These are phyloP conservation scores for Onychostruthus taczanowskii DNA, from an alignment of 2,113 vertebrate genomes.

Conservation along the genomic window DNA sequence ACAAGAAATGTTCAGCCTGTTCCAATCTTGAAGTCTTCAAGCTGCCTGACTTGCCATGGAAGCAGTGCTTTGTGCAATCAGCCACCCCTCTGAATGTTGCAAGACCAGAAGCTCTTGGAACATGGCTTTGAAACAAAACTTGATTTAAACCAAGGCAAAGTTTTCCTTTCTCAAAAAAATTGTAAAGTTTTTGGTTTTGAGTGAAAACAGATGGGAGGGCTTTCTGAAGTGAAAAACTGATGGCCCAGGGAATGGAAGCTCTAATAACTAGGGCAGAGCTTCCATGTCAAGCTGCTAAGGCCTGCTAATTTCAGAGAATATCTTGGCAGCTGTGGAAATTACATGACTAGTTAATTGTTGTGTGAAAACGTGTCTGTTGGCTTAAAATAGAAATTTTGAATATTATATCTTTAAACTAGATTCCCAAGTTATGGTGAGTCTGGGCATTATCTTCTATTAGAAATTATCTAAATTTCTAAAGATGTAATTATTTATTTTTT, in stretches of 20 bases:
- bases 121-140: not conserved
- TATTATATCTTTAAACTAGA: not conserved
- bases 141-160: not conserved
- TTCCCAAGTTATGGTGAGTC: not conserved
- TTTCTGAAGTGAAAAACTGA: not conserved
- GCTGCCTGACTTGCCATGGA: not conserved
- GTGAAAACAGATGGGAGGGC: not conserved
- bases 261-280: not conserved
- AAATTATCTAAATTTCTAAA: not conserved
- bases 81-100: not conserved
- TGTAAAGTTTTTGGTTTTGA: not conserved
- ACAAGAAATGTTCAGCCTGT: not conserved
- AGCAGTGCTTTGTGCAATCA: not conserved
- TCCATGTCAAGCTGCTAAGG: not conserved
- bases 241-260: not conserved
- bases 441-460: not conserved
- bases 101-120: not conserved
- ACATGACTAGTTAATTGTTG: not conserved
- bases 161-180: not conserved
- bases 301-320: not conserved
- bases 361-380: not conserved
- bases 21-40: not conserved
- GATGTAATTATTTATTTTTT: not conserved
- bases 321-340: not conserved
- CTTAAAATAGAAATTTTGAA: not conserved